phyloP scores from a whole-genome alignment of 1,140 invertebrate genomes.

The Macrocentrus cingulum region DNA sequence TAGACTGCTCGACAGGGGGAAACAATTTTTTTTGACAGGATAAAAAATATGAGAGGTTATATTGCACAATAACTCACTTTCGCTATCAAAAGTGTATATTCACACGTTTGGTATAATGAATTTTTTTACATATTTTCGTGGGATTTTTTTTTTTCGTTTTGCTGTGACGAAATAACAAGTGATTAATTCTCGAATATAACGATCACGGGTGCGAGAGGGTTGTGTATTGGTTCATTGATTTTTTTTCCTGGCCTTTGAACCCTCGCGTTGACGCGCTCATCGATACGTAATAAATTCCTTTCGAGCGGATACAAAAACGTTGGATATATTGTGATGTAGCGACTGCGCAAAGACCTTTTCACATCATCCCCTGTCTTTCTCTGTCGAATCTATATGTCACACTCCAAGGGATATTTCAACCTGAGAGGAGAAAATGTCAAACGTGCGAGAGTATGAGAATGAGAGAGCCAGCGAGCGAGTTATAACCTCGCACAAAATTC shows the following conservation, averaged over 20 bases:
- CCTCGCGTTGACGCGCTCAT: constrained; percentile 16
- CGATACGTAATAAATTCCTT: constrained; percentile 24
- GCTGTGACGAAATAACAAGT: constrained; percentile 23
- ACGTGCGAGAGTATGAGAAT: constrained; percentile 4
- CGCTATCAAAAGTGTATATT: too few species aligned
- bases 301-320: constrained; percentile 8
- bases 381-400: not conserved
- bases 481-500: constrained; percentile 18
- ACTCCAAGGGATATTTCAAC: constrained; percentile 6
- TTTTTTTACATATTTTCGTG: too few species aligned
- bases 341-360: not conserved
- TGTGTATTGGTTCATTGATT: constrained; percentile 48
- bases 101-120: too few species aligned
- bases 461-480: not conserved
- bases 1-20: too few species aligned
- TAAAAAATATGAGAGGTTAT: too few species aligned
- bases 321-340: not conserved
- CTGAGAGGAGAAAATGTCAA: constrained; percentile 15
- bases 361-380: not conserved
- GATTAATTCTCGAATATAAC: constrained; percentile 11
- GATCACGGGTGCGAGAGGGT: constrained; percentile 29
- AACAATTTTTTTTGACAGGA: too few species aligned
- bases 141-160: too few species aligned
- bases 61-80: too few species aligned
- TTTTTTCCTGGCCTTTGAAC: constrained; percentile 31